These are phyloP conservation scores for Numida meleagris DNA, from an alignment of 2,113 vertebrate genomes.

Conservation along the genomic window DNA sequence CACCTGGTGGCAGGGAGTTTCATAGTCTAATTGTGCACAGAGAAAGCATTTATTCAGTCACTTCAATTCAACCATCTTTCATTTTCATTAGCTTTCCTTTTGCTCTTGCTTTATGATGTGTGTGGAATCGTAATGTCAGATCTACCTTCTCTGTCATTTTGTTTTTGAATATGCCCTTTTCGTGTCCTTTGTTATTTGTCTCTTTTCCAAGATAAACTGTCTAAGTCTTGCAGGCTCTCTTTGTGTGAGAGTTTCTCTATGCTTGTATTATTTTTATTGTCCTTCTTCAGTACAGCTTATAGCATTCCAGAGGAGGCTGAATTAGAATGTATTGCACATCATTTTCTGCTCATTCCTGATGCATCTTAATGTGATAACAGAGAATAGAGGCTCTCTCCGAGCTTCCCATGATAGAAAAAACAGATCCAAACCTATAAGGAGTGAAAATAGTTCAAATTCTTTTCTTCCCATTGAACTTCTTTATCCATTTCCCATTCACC, in stretches of 20 bases:
- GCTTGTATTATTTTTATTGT: constrained; percentile 51
- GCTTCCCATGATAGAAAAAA: not conserved
- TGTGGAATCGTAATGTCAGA: constrained; percentile 6
- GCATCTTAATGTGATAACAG: not conserved
- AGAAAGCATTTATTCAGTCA: not conserved
- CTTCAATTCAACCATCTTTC: not conserved
- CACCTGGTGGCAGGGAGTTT: not conserved
- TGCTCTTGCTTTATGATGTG: constrained; percentile 21
- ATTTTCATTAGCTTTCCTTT: constrained; percentile 13
- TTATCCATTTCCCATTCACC: not conserved
- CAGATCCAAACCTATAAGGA: not conserved
- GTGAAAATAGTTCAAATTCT: not conserved
- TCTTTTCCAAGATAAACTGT: constrained; percentile 45
- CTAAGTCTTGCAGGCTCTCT: not conserved
- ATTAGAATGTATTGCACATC: constrained; percentile 15
- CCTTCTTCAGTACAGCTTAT: not conserved
- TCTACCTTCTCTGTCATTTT: not conserved
- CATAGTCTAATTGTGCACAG: not conserved
- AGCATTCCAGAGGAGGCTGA: constrained; percentile 10
- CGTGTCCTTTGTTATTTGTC: constrained; percentile 46
- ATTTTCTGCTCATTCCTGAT: not conserved
- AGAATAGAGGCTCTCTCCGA: not conserved
- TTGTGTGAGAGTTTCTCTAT: constrained; percentile 11
- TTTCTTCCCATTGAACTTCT: not conserved
- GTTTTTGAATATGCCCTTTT: constrained; percentile 37